Conservation (phyloP, 2,888 invertebrate species). For the Cordylochernes scorpioides region DNA sequence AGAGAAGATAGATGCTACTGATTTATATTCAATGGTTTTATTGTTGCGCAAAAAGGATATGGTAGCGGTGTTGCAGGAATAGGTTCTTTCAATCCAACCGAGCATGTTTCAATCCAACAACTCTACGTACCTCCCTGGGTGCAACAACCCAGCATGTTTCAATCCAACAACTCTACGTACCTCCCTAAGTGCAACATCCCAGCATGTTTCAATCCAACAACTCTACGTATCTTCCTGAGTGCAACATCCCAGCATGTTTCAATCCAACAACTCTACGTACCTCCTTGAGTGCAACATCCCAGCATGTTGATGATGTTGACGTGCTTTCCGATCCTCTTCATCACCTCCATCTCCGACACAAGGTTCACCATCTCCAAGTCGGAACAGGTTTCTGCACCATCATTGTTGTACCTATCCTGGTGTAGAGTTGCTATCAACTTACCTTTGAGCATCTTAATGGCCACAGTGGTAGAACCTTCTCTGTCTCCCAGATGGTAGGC, state of each 20-base stretch:
- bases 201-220: no score
- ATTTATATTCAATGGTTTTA: no score
- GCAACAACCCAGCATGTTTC: no score
- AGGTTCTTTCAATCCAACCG: no score
- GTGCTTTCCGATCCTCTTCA: slow-evolving; percentile 93
- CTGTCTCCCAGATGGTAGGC: slow-evolving; percentile 41
- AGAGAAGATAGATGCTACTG: no score
- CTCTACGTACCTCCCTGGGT: no score
- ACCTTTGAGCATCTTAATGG: slow-evolving; percentile 93
- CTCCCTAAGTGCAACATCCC: no score
- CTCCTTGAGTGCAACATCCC: slow-evolving; percentile 88
- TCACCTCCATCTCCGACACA: slow-evolving; percentile 95
- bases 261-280: slow-evolving; percentile 27
- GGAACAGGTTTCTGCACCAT: slow-evolving; percentile 26
- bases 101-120: no score
- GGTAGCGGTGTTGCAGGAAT: no score
- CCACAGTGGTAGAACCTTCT: slow-evolving; percentile 39
- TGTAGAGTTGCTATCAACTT: neutral
- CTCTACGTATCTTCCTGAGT: no score
- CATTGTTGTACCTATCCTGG: neutral
- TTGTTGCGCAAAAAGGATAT: no score
- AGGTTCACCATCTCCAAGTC: slow-evolving; percentile 89
- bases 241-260: neutral
- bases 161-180: no score
- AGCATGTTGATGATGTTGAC: slow-evolving; percentile 71